Evolutionary conservation across 2,113 vertebrate species (phyloP).

Genomic region (Tautogolabrus adspersus): DNA sequence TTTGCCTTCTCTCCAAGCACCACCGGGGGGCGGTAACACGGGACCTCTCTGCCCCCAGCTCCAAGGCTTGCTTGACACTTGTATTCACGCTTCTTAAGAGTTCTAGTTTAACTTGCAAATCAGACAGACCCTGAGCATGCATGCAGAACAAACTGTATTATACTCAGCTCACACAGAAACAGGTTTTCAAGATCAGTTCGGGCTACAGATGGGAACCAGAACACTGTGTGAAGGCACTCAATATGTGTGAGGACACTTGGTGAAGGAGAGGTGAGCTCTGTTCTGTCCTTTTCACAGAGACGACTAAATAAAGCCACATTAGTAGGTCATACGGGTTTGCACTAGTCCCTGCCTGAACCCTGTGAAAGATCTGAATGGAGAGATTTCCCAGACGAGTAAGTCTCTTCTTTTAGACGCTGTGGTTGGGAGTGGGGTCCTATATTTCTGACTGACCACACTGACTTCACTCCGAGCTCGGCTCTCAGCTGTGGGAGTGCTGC

Average conservation of each 20-base stretch:
- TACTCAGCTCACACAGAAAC: neutral
- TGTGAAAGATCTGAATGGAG: conserved; percentile 15
- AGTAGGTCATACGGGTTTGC: neutral
- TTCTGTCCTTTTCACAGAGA: neutral
- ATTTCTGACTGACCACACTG: conserved; percentile 4
- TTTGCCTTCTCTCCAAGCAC: conserved; percentile 33
- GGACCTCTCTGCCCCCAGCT: conserved; percentile 7
- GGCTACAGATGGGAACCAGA: conserved; percentile 17
- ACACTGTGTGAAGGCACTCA: conserved; percentile 6
- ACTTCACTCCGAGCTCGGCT: neutral
- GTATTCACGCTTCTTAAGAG: conserved; percentile 55
- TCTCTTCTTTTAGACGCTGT: conserved; percentile 21
- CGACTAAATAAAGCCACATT: neutral
- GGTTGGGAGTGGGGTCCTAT: conserved; percentile 6
- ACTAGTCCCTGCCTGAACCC: neutral
- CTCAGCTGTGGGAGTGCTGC: too few relatives aligned
- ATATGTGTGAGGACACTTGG: conserved; percentile 15
- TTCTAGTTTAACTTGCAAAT: conserved; percentile 65
- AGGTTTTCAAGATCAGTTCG: conserved; percentile 21
- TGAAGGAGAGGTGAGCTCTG: neutral
- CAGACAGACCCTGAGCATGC: conserved; percentile 17
- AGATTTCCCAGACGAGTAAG: neutral
- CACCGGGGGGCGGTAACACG: conserved; percentile 22
- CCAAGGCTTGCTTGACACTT: conserved; percentile 49
- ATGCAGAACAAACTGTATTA: conserved; percentile 22